Conservation (phyloP, 2,113 vertebrate species). For the Pongo pygmaeus region DNA sequence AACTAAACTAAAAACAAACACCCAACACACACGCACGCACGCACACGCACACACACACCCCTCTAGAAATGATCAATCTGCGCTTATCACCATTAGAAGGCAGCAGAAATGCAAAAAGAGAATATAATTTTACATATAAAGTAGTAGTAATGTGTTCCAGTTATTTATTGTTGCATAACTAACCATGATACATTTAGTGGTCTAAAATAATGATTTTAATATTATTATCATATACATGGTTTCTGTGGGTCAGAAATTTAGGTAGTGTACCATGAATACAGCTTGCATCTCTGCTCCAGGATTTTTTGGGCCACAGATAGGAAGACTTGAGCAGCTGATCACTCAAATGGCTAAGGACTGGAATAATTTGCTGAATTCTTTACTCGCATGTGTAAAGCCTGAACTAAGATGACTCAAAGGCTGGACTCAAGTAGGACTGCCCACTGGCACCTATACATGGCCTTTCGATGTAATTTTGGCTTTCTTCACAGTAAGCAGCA, state of each 20-base stretch:
- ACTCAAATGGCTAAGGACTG: neutral
- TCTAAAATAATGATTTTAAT: neutral
- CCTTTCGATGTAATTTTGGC: neutral
- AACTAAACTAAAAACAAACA: neutral
- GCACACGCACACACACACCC: no score
- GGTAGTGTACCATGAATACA: neutral
- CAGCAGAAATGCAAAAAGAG: neutral
- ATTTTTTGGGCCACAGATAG: neutral
- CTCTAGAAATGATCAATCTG: neutral
- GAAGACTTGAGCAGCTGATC: neutral
- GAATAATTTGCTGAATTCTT: neutral
- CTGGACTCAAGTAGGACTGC: neutral
- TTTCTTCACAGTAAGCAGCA: neutral
- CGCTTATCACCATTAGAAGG: neutral
- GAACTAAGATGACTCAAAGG: neutral
- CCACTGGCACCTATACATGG: neutral
- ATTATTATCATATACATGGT: neutral
- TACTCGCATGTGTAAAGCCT: neutral
- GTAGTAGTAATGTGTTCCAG: neutral
- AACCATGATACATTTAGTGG: neutral
- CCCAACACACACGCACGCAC: neutral
- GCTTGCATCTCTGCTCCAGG: neutral
- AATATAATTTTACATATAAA: neutral
- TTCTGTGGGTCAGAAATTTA: neutral
- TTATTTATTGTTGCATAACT: neutral